These are phyloP conservation scores for Actias luna DNA, from an alignment of 2,888 invertebrate species.

Conservation along the genomic window DNA sequence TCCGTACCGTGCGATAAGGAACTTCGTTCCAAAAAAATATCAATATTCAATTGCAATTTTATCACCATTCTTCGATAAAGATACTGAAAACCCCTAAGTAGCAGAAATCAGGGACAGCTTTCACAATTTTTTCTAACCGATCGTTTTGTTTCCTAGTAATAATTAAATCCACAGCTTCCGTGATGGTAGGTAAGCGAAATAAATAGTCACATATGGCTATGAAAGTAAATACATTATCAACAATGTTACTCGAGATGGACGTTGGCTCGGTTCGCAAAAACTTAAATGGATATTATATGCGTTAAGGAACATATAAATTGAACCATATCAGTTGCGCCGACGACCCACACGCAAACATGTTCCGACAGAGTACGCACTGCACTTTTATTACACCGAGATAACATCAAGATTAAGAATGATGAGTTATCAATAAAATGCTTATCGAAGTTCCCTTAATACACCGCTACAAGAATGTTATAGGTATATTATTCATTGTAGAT, in stretches of 20 bases:
- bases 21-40: too few relatives aligned
- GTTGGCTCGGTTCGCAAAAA: neutral
- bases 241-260: neutral
- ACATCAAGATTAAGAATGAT: neutral
- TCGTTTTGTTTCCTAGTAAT: neutral
- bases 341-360: conserved; percentile 26
- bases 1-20: too few relatives aligned
- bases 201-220: neutral
- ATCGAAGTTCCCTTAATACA: neutral
- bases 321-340: conserved; percentile 48
- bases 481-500: too few relatives aligned
- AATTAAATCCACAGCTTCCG: neutral
- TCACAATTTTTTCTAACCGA: too few relatives aligned
- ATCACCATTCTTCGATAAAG: too few relatives aligned
- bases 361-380: neutral
- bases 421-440: neutral
- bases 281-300: conserved; percentile 51
- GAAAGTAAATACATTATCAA: neutral
- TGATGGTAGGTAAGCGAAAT: neutral
- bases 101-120: too few relatives aligned
- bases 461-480: too few relatives aligned
- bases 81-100: too few relatives aligned
- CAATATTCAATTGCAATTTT: too few relatives aligned
- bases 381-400: neutral
- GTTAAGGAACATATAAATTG: conserved; percentile 67